Conservation (phyloP, 1,140 invertebrate species). For the Trypoxylus dichotomus region DNA sequence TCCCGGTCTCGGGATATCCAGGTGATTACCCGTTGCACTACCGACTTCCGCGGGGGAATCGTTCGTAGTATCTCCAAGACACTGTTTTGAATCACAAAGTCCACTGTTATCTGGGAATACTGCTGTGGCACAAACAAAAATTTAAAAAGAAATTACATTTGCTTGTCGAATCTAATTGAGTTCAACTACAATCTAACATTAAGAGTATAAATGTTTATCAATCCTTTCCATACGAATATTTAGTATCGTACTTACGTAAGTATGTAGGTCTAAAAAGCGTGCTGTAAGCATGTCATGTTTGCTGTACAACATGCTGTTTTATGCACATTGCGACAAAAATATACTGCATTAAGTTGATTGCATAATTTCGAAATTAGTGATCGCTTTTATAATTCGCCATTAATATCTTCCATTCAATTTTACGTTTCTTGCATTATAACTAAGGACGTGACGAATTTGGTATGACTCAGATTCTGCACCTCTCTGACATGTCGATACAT, state of each 20-base stretch:
- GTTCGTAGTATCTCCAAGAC: slow-evolving; percentile 65
- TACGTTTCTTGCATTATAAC: too few relatives aligned
- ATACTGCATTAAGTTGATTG: not conserved
- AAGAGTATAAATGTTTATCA: not conserved
- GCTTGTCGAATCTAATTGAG: not conserved
- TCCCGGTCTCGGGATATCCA: slow-evolving; percentile 71
- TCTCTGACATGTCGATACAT: too few relatives aligned
- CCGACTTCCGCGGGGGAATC: slow-evolving; percentile 61
- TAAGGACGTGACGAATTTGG: too few relatives aligned
- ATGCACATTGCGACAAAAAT: not conserved
- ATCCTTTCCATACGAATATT: slow-evolving; percentile 1
- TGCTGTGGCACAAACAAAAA: slow-evolving; percentile 37
- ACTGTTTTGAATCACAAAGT: slow-evolving; percentile 63
- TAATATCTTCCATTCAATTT: too few relatives aligned
- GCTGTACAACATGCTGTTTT: not conserved
- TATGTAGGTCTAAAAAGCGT: not conserved
- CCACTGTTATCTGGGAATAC: slow-evolving; percentile 49
- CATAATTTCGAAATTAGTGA: too few relatives aligned
- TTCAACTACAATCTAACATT: slow-evolving; percentile 9
- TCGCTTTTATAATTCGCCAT: too few relatives aligned
- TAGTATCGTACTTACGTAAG: not conserved
- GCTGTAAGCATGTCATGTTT: slow-evolving; percentile 23
- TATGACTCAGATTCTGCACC: too few relatives aligned
- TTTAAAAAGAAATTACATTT: not conserved
- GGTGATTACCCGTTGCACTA: slow-evolving; percentile 70